A percentile compares a stretch with the other conserved stretches of the same genome.
Evolutionary conservation across 2,113 vertebrate genomes (phyloP).

Genomic region (Phylloscopus whistleri): DNA sequence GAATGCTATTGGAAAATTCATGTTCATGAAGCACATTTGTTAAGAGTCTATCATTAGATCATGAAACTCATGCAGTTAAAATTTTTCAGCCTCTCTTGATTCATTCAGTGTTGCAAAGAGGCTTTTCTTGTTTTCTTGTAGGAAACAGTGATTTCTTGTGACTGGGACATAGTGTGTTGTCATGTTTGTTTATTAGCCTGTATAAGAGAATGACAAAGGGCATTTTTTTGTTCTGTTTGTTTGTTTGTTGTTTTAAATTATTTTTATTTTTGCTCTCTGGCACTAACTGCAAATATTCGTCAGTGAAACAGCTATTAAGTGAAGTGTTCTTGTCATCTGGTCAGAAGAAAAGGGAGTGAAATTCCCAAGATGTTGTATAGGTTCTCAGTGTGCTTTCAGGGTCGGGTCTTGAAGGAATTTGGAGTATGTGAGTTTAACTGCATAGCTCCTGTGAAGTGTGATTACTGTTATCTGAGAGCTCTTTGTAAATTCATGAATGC

Average conservation of each 20-base stretch:
- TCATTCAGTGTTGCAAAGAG: neutral
- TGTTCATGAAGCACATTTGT: neutral
- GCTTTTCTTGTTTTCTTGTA: neutral
- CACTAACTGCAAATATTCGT: neutral
- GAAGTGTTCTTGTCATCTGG: neutral
- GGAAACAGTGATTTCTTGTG: neutral
- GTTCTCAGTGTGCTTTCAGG: neutral
- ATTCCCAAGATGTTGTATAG: neutral
- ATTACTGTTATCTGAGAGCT: neutral
- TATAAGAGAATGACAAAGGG: neutral
- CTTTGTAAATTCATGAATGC: neutral
- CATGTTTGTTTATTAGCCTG: neutral
- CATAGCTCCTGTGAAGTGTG: neutral
- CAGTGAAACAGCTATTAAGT: neutral
- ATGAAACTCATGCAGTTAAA: neutral
- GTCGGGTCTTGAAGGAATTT: neutral
- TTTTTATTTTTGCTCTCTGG: neutral
- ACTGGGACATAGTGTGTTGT: neutral
- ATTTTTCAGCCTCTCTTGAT: neutral
- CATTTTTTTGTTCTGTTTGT: neutral
- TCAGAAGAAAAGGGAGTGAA: neutral
- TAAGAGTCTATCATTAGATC: neutral
- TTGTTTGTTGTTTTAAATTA: neutral
- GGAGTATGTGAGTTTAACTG: neutral
- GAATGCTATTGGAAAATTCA: neutral